phyloP scores from a whole-genome alignment of 53 echinoderm and acorn worm genomes.

The Holothuria leucospilota region DNA sequence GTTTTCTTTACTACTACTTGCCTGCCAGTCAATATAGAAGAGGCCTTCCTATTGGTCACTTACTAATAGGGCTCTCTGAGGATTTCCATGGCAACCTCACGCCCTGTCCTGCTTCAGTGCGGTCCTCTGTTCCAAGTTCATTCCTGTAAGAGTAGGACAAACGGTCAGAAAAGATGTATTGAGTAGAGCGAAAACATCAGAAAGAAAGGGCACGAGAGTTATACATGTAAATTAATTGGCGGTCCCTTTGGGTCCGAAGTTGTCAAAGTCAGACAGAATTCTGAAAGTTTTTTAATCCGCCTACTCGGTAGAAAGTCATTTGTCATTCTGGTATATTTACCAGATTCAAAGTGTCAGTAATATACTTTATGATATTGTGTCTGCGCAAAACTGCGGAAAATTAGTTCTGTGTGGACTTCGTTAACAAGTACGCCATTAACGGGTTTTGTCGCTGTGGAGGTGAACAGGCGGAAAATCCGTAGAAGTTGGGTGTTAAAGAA shows the following conservation, averaged over 20 bases:
- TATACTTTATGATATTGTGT: constrained; percentile 51
- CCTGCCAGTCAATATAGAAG: constrained; percentile 50
- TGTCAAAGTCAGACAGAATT: too few relatives aligned
- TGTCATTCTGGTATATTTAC: constrained; percentile 29
- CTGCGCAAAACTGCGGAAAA: constrained; percentile 54
- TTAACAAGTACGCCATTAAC: constrained; percentile 31
- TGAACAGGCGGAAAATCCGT: constrained; percentile 40
- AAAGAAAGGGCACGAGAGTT: too few relatives aligned
- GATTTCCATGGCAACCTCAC: constrained; percentile 37
- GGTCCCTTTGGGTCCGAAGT: too few relatives aligned
- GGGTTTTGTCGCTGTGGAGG: constrained; percentile 39
- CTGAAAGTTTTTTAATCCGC: constrained; percentile 38
- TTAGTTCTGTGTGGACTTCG: constrained; percentile 43
- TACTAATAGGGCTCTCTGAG: not conserved
- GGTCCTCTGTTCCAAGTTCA: too few relatives aligned
- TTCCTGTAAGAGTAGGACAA: too few relatives aligned
- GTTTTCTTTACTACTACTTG: constrained; percentile 53
- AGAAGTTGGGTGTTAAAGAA: constrained; percentile 3
- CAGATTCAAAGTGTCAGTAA: constrained; percentile 38
- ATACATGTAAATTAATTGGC: too few relatives aligned
- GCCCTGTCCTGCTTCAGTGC: constrained; percentile 24
- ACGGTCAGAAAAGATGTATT: too few relatives aligned
- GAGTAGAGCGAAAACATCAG: too few relatives aligned
- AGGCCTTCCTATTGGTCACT: constrained; percentile 42
- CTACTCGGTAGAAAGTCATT: constrained; percentile 30